These are phyloP conservation scores for Ophioninae sp. DNA, from an alignment of 2,888 invertebrate species.

Conservation along the genomic window DNA sequence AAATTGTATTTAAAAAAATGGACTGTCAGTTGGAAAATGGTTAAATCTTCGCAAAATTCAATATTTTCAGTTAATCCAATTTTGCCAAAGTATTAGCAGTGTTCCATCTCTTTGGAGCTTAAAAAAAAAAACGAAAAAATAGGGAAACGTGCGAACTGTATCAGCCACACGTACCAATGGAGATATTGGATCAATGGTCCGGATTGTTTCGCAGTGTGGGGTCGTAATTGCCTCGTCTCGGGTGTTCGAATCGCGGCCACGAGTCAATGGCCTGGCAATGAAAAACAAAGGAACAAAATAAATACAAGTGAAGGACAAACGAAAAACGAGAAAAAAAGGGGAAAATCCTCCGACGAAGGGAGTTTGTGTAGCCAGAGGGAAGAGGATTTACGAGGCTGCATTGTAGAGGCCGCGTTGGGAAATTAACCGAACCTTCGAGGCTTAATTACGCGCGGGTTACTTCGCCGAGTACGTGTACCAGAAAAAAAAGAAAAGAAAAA, in stretches of 20 bases:
- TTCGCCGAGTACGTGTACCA: not conserved
- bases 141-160: not conserved
- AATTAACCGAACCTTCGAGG: constrained; percentile 46
- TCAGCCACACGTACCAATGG: not conserved
- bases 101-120: not conserved
- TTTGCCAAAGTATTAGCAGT: not conserved
- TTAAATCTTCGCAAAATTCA: not conserved
- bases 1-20: not conserved
- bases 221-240: not conserved
- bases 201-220: not conserved
- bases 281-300: not conserved
- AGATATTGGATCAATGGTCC: not conserved
- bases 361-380: constrained; percentile 1
- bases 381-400: constrained; percentile 34
- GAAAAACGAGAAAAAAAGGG: not conserved
- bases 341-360: constrained; percentile 12
- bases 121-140: not conserved
- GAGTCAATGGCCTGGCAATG: not conserved
- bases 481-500: not conserved
- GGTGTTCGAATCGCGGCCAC: not conserved
- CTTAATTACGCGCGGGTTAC: constrained; percentile 8
- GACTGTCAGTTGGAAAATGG: not conserved
- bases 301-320: not conserved
- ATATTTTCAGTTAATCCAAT: not conserved
- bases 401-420: constrained; percentile 52